Conservation (phyloP, 1,140 invertebrate genomes). For the Oryzaephilus surinamensis region DNA sequence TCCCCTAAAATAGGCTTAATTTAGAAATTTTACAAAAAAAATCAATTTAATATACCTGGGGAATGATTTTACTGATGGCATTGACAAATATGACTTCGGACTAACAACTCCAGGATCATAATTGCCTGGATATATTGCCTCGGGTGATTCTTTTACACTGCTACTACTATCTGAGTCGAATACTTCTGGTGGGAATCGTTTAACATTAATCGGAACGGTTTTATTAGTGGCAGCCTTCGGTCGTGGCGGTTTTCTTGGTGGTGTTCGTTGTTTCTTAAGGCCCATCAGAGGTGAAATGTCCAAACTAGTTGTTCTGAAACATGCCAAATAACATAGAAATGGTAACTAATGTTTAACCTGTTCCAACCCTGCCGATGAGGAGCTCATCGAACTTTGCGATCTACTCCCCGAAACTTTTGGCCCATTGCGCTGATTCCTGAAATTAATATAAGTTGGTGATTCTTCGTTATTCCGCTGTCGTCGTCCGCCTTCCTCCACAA, state of each 20-base stretch:
- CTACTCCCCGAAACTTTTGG: slow-evolving; percentile 12
- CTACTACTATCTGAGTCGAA: slow-evolving; percentile 29
- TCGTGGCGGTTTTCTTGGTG: slow-evolving; percentile 23
- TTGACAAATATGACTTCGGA: slow-evolving; percentile 64
- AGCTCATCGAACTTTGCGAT: slow-evolving; percentile 19
- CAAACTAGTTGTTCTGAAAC: slow-evolving; percentile 24
- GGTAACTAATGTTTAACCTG: no score
- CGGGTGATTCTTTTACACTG: slow-evolving; percentile 22
- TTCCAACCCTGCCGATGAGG: slow-evolving; percentile 8
- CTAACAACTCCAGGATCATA: slow-evolving; percentile 39
- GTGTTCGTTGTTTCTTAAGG: slow-evolving; percentile 20
- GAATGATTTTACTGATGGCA: slow-evolving; percentile 70
- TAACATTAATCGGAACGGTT: slow-evolving; percentile 24
- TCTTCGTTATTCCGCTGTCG: slow-evolving; percentile 7
- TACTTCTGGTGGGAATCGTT: slow-evolving; percentile 18
- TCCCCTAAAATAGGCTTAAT: slow-evolving; percentile 45
- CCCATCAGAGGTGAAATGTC: slow-evolving; percentile 34
- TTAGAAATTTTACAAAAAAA: slow-evolving; percentile 5
- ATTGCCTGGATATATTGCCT: slow-evolving; percentile 19
- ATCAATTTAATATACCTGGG: no score
- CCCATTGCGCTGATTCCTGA: slow-evolving; percentile 22
- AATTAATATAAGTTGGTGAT: slow-evolving; percentile 33
- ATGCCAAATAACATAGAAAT: slow-evolving; percentile 3
- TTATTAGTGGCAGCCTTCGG: slow-evolving; percentile 31
- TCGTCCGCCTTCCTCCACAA: slow-evolving; percentile 9